Evolutionary conservation across 1,140 invertebrate species (phyloP).

Genomic region (Drosophila sucinea): DNA sequence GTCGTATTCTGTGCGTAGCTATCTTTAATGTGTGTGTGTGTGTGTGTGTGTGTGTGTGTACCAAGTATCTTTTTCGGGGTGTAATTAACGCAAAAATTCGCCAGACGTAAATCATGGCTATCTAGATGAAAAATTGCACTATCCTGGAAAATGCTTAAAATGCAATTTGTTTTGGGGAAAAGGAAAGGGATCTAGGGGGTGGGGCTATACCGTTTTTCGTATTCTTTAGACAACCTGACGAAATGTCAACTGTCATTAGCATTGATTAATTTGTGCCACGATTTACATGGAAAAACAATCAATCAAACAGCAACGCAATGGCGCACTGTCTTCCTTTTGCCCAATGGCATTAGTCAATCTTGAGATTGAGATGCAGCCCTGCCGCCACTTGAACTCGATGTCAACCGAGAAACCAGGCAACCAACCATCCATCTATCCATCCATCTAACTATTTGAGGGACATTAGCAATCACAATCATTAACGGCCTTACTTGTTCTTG

Average conservation of each 20-base stretch:
- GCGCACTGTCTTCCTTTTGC: conserved; percentile 43
- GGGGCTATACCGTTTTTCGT: conserved; percentile 34
- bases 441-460: conserved; percentile 40
- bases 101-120: conserved; percentile 72
- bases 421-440: conserved; percentile 44
- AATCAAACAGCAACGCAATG: conserved; percentile 71
- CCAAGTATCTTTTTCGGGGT: conserved; percentile 48
- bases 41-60: conserved; percentile 27
- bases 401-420: conserved; percentile 40
- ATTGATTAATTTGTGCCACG: conserved; percentile 82
- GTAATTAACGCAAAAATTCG: conserved; percentile 61
- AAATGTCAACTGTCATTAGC: conserved; percentile 77
- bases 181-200: too few species aligned
- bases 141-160: conserved; percentile 58
- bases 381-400: conserved; percentile 61
- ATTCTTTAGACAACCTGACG: conserved; percentile 49
- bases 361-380: conserved; percentile 70
- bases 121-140: conserved; percentile 72
- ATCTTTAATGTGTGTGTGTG: conserved; percentile 51
- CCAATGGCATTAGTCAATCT: conserved; percentile 74
- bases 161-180: conserved; percentile 57
- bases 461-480: conserved; percentile 73
- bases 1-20: conserved; percentile 48
- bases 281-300: conserved; percentile 83
- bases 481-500: conserved; percentile 45